phyloP scores from a whole-genome alignment of 2,113 vertebrate genomes.

The Bufo gargarizans region DNA sequence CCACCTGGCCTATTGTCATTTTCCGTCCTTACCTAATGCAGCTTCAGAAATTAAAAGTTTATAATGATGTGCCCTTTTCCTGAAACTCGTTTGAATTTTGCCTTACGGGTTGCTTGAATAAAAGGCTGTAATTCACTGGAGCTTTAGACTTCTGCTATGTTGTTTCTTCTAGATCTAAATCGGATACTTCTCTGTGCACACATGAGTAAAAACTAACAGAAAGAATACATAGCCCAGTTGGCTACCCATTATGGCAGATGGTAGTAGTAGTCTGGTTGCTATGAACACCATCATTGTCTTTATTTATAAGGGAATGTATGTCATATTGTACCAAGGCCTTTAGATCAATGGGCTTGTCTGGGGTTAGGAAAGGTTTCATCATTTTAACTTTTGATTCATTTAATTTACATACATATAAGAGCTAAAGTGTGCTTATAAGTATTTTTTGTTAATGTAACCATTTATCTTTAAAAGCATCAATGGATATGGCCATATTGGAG shows the following conservation, averaged over 20 bases:
- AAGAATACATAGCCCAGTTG: neutral
- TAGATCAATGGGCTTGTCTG: no score
- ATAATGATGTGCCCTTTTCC: constrained; percentile 66
- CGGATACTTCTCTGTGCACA: neutral
- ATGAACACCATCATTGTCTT: no score
- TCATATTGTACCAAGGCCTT: no score
- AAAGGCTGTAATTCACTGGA: constrained; percentile 63
- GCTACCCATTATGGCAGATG: neutral
- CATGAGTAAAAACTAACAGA: neutral
- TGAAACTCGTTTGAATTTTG: constrained; percentile 70
- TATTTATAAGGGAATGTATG: no score
- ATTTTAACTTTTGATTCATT: no score
- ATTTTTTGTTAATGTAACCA: no score
- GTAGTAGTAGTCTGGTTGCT: no score
- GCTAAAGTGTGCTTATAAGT: no score
- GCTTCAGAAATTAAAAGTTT: constrained; percentile 75
- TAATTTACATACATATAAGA: no score
- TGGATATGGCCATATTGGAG: no score
- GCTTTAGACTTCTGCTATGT: constrained; percentile 42
- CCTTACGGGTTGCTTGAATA: constrained; percentile 65
- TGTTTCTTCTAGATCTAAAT: neutral
- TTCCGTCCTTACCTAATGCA: constrained; percentile 68
- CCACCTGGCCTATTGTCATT: constrained; percentile 74
- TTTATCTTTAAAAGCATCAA: no score
- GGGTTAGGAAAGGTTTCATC: no score